A percentile compares a stretch with the other conserved stretches of the same genome.
Evolutionary conservation across 2,888 invertebrate species (phyloP).

Genomic region (Cyclophora albipunctata): DNA sequence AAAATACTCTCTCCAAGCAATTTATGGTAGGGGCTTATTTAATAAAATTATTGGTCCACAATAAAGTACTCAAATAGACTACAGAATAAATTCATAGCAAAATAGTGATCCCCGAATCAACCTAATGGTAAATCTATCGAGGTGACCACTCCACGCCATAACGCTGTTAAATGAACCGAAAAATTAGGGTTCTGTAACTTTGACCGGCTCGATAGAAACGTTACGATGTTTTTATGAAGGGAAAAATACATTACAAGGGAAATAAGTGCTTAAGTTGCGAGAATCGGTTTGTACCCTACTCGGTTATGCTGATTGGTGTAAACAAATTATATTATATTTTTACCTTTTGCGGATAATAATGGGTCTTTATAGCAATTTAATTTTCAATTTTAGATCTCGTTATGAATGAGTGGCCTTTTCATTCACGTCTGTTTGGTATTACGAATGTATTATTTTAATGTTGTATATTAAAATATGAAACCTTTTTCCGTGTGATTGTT

Average conservation of each 20-base stretch:
- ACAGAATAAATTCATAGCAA: slow-evolving; percentile 39
- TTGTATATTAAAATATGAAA: too few species aligned
- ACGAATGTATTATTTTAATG: too few species aligned
- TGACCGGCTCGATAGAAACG: slow-evolving; percentile 41
- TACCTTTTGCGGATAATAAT: not conserved
- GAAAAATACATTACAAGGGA: slow-evolving; percentile 11
- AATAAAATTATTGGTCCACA: not conserved
- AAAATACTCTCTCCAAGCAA: too few species aligned
- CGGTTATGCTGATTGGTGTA: not conserved
- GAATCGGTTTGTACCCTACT: too few species aligned
- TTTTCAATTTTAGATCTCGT: too few species aligned
- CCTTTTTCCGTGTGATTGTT: too few species aligned
- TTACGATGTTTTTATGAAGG: slow-evolving; percentile 23
- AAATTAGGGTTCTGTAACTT: slow-evolving; percentile 64
- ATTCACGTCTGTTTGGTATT: too few species aligned
- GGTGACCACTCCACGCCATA: slow-evolving; percentile 60
- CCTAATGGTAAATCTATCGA: slow-evolving; percentile 64
- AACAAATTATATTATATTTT: not conserved
- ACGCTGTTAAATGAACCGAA: slow-evolving; percentile 68
- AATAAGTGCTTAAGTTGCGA: too few species aligned
- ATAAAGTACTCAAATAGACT: not conserved
- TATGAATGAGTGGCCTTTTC: too few species aligned
- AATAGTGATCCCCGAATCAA: slow-evolving; percentile 42
- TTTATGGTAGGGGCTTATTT: not conserved
- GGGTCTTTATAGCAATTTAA: not conserved